Evolutionary conservation across 2,797 vertebrate species (phyloP).

Genomic region (Sebastes melanostomus): DNA sequence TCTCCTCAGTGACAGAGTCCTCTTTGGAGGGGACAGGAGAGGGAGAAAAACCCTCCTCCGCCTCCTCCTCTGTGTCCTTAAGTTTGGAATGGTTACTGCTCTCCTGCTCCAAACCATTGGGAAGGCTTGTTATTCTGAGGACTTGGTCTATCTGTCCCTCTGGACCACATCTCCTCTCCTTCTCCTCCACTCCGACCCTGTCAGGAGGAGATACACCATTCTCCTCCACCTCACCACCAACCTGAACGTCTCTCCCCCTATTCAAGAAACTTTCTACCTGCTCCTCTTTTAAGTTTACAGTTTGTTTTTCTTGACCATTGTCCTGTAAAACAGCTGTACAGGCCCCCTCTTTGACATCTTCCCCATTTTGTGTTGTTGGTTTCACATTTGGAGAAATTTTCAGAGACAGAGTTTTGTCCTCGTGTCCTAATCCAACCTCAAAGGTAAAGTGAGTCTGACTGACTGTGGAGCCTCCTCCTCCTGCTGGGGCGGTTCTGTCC

Average conservation of each 20-base stretch:
- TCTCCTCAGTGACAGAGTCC: conserved; percentile 98
- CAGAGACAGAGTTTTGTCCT: conserved; percentile 19
- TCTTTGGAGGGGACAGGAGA: conserved; percentile 93
- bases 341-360: conserved; percentile 6
- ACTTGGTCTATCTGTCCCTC: conserved; percentile 44
- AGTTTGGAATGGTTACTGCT: conserved; percentile 34
- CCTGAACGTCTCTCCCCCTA: conserved; percentile 10
- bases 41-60: conserved; percentile 71
- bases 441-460: conserved; percentile 66
- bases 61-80: conserved; percentile 15
- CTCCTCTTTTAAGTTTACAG: conserved; percentile 12
- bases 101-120: conserved; percentile 61
- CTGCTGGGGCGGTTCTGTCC: conserved; percentile 17
- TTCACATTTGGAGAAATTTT: conserved; percentile 39
- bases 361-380: conserved; percentile 14
- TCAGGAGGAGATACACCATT: conserved; percentile 24
- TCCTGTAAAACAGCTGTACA: conserved; percentile 23
- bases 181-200: conserved; percentile 3
- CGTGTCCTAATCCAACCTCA: conserved; percentile 53
- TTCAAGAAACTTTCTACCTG: conserved; percentile 27
- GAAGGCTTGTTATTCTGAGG: conserved; percentile 41
- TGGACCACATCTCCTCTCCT: conserved; percentile 26
- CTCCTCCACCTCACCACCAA: conserved; percentile 25
- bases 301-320: conserved; percentile 28
- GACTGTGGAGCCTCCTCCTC: conserved; percentile 18